Percentiles rank a stretch among this genome's conserved stretches.
phyloP scores from a whole-genome alignment of 2,797 vertebrate species.

The Cossypha heuglini region DNA sequence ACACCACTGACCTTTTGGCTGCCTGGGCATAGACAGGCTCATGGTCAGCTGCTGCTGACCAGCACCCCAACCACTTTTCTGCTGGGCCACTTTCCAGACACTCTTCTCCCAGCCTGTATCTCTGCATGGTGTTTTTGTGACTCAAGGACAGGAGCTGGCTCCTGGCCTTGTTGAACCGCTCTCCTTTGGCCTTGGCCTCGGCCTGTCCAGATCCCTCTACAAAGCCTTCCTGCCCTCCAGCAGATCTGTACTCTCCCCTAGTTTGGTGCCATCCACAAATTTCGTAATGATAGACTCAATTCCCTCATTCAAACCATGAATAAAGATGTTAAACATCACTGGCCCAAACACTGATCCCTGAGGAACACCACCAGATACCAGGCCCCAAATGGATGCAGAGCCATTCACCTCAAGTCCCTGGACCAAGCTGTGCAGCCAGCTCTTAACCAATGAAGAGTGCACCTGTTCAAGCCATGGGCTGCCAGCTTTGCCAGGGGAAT shows the following conservation, averaged over 20 bases:
- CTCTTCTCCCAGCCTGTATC: background rate
- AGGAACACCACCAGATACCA: fast-evolving
- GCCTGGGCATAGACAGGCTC: background rate
- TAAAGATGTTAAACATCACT: background rate
- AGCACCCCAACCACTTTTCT: background rate
- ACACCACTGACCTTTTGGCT: background rate
- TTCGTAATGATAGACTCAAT: background rate
- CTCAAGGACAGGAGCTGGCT: fast-evolving
- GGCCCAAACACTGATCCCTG: background rate
- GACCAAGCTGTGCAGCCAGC: background rate
- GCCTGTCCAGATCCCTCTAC: background rate
- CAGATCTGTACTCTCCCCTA: background rate
- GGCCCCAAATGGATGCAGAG: background rate
- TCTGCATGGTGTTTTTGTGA: background rate
- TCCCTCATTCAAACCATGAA: background rate
- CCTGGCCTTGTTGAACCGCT: background rate
- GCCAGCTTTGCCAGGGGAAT: background rate
- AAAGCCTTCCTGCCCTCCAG: background rate
- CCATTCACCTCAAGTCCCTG: too few species aligned
- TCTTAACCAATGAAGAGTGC: fast-evolving
- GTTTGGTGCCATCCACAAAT: background rate
- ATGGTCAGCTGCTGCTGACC: background rate
- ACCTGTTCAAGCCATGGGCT: background rate
- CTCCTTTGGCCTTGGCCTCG: too few species aligned
- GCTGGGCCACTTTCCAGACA: background rate